Percentiles rank a stretch among this genome's conserved stretches.
Evolutionary conservation across 2,888 invertebrate species (phyloP).

Genomic region (Amiota mariae): DNA sequence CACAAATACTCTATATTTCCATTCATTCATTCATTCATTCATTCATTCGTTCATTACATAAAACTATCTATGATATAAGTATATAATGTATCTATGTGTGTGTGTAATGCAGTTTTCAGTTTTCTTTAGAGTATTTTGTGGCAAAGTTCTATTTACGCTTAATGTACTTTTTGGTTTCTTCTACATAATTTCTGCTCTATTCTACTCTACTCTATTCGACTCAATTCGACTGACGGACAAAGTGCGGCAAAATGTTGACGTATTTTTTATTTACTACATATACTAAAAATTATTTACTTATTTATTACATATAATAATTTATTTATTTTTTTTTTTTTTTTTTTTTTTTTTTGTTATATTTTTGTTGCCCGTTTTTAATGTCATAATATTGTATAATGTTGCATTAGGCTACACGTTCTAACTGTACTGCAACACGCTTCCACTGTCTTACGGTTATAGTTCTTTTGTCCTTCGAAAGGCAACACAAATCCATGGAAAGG

Average conservation of each 20-base stretch:
- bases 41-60: background rate
- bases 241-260: conserved; percentile 4
- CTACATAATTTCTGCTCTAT: too few relatives aligned
- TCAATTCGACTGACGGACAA: background rate
- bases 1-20: background rate
- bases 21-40: background rate
- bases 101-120: conserved; percentile 15
- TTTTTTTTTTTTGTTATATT: conserved; percentile 35
- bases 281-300: too few relatives aligned
- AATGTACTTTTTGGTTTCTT: too few relatives aligned
- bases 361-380: conserved; percentile 55
- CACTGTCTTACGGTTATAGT: background rate
- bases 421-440: background rate
- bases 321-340: too few relatives aligned
- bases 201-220: too few relatives aligned
- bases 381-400: conserved; percentile 56
- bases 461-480: background rate
- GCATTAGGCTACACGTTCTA: conserved; percentile 27
- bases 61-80: too few relatives aligned
- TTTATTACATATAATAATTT: background rate
- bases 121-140: background rate
- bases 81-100: background rate
- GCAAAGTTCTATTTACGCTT: conserved; percentile 15
- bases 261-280: conserved; percentile 1
- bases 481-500: too few relatives aligned